Base-by-base conservation (phyloP, 2,797 vertebrate genomes). In the Huso huso region DNA sequence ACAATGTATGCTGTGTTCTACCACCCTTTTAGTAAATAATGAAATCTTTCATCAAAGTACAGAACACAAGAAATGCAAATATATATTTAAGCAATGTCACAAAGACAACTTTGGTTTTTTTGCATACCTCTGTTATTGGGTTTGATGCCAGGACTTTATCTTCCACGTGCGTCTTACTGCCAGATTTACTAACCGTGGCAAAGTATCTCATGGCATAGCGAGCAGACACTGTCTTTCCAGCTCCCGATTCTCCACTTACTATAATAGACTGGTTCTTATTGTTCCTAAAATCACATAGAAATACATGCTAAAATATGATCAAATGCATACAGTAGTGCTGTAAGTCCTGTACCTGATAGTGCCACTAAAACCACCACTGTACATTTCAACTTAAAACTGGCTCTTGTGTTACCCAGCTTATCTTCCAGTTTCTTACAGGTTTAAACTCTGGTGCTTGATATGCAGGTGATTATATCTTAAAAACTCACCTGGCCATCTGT, bases 181-280 rank as follows among this genome's bases (percentile, higher is more conserved):
- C 88, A 51, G 95, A 97, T 81, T 90, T 96, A 83, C 97, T 99
- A 68, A 99, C 97, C 0, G 93, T 90, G 67, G 97, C 96, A 65
- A 99, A 98, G 81, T 99, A 99, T 53, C 96, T 92, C 97, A 99
- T 99, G 1, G 93, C 86, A 0, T 95, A 99, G 60, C 94, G 91
- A 53, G 97, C 96, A 10, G 97, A 99, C 68, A 99, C 96, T 0
- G 97, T 98, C 81, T 99, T 99, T 8, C 97, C 97, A 0, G 97
- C 97, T 66, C 97, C 97, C 0, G 97, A 99, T 78, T 99, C 97
- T 37, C 97, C 97, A 0, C 97, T 99, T 72, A 99, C 95, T 48
- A 99, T 98, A 67, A 99, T 93, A 1, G 97, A 99, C 81, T 99
- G 96, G 75, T 99, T 97, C 79, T 81, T 95, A 72, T 93, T 89